Percentiles rank a stretch among this genome's conserved stretches.
Evolutionary conservation across 2,797 vertebrate species (phyloP).

Genomic region (Novumbra hubbsi): DNA sequence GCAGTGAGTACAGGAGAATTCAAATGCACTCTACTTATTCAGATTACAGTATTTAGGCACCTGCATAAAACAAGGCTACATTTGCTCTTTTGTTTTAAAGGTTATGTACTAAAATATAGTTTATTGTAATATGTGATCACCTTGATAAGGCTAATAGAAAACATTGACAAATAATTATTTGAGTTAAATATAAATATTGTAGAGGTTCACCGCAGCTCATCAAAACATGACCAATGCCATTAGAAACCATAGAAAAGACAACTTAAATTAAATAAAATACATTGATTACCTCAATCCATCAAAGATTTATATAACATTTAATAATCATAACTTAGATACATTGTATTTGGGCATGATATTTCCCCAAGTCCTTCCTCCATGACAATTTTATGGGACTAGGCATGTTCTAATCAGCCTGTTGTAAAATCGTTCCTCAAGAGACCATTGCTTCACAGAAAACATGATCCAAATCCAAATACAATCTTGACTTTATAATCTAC

Average conservation of each 20-base stretch:
- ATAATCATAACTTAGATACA: not conserved
- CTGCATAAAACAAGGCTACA: not conserved
- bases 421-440: not conserved
- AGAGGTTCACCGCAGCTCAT: not conserved
- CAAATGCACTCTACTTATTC: not conserved
- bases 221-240: not conserved
- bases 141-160: not conserved
- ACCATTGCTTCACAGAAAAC: slow-evolving; percentile 1
- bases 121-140: not conserved
- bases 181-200: not conserved
- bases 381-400: not conserved
- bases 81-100: not conserved
- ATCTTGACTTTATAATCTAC: not conserved
- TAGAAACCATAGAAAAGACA: not conserved
- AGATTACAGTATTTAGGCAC: not conserved
- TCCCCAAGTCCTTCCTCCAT: not conserved
- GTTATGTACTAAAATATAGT: not conserved
- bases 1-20: not conserved
- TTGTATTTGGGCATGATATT: not conserved
- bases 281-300: not conserved
- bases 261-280: not conserved
- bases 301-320: not conserved
- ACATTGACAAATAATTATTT: not conserved
- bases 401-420: not conserved
- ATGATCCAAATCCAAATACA: slow-evolving; percentile 7